A percentile compares a stretch with the other conserved stretches of the same genome.
These are phyloP conservation scores for Thamnaconus septentrionalis DNA, from an alignment of 2,113 vertebrate genomes.

Conservation along the genomic window DNA sequence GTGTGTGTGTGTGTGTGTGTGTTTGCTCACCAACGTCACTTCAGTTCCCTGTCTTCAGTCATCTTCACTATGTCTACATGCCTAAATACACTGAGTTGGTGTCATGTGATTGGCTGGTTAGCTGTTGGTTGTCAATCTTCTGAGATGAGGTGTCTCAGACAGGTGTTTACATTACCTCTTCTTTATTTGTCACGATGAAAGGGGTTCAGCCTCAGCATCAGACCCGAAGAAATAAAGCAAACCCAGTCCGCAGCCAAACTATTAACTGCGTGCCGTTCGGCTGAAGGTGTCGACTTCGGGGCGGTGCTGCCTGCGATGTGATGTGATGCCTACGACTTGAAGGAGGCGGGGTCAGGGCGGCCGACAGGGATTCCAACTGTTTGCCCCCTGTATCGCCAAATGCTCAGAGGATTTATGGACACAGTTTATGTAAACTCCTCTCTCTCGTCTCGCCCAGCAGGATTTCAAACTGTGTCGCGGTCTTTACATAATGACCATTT, in stretches of 20 bases:
- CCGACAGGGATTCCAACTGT: conserved; percentile 52
- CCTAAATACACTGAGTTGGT: too few species aligned
- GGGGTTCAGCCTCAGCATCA: conserved; percentile 44
- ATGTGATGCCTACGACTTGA: conserved; percentile 59
- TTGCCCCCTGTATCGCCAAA: conserved; percentile 44
- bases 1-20: too few species aligned
- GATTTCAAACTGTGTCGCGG: conserved; percentile 2
- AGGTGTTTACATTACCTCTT: too few species aligned
- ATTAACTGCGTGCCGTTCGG: conserved; percentile 69
- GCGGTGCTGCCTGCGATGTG: conserved; percentile 21
- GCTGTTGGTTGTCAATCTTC: too few species aligned
- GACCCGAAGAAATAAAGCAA: conserved; percentile 53
- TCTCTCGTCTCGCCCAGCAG: too few species aligned
- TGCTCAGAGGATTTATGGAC: conserved; percentile 46
- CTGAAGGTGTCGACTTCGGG: conserved; percentile 70
- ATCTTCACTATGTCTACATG: too few species aligned
- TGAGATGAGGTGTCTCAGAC: too few species aligned
- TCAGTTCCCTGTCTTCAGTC: too few species aligned
- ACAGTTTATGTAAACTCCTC: not conserved
- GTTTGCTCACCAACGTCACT: too few species aligned
- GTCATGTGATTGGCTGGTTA: too few species aligned
- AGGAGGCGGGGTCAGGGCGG: conserved; percentile 60
- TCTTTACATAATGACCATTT: conserved; percentile 36
- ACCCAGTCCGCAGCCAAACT: conserved; percentile 41
- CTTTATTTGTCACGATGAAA: too few species aligned